These are phyloP conservation scores for Phrynocephalus guinanensis DNA, from an alignment of 2,797 vertebrate genomes.

Conservation along the genomic window DNA sequence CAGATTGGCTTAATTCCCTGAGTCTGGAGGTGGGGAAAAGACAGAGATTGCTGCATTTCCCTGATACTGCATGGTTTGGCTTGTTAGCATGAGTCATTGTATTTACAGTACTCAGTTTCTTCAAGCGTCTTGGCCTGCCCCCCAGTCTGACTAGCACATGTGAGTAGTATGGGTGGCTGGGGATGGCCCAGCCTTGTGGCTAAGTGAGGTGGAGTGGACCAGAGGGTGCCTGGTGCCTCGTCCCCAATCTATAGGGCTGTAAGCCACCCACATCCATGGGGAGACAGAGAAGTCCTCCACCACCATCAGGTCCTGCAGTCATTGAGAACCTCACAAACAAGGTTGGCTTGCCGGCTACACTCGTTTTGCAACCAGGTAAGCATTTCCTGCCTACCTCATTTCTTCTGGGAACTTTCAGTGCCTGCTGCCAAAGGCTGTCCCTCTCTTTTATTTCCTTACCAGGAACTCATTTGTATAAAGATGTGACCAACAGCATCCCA, in stretches of 20 bases:
- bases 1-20: not conserved
- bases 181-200: not conserved
- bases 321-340: constrained; percentile 4
- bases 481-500: not conserved
- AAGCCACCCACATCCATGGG: not conserved
- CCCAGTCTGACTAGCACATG: not conserved
- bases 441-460: not conserved
- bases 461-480: not conserved
- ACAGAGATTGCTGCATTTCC: not conserved
- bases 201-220: too few relatives aligned
- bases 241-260: constrained; percentile 3
- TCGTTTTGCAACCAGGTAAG: constrained; percentile 38
- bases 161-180: not conserved
- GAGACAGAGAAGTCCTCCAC: not conserved
- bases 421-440: constrained; percentile 5
- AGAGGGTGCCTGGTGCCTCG: not conserved
- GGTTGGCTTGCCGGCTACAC: constrained; percentile 38
- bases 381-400: constrained; percentile 24
- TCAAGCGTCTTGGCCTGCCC: not conserved
- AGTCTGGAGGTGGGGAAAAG: not conserved
- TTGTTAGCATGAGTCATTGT: not conserved
- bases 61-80: not conserved
- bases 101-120: not conserved
- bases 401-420: constrained; percentile 33
- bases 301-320: not conserved